Evolutionary conservation across 2,888 invertebrate genomes (phyloP).

Genomic region (Drosophila testacea): DNA sequence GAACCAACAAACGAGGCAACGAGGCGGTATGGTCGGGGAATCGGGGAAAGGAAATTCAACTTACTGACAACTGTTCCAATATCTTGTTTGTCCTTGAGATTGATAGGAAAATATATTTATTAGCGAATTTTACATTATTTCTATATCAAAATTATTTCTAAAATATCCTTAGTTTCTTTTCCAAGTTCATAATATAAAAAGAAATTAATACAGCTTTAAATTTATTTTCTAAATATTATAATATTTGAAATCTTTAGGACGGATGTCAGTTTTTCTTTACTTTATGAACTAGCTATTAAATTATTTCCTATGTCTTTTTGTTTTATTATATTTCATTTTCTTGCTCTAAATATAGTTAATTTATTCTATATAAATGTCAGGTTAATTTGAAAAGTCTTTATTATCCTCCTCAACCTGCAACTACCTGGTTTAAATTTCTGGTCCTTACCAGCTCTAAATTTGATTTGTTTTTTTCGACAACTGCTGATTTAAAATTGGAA

Average conservation of each 20-base stretch:
- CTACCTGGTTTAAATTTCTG: background rate
- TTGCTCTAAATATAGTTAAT: too few species aligned
- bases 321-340: background rate
- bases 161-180: too few species aligned
- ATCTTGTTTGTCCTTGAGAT: constrained; percentile 23
- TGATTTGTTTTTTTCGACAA: background rate
- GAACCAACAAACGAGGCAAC: constrained; percentile 65
- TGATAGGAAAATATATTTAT: background rate
- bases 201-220: too few species aligned
- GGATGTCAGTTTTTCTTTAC: too few species aligned
- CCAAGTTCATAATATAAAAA: too few species aligned
- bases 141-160: background rate
- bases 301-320: too few species aligned
- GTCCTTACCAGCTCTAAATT: background rate
- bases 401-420: too few species aligned
- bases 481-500: constrained; percentile 1
- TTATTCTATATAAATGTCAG: too few species aligned
- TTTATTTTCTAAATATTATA: background rate
- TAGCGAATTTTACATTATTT: constrained; percentile 1
- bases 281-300: too few species aligned
- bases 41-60: background rate
- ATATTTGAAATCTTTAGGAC: too few species aligned
- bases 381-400: too few species aligned
- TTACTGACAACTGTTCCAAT: constrained; percentile 1
- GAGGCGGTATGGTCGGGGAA: constrained; percentile 13